Conservation (phyloP, 2,888 invertebrate genomes). For the Mythimna impura region DNA sequence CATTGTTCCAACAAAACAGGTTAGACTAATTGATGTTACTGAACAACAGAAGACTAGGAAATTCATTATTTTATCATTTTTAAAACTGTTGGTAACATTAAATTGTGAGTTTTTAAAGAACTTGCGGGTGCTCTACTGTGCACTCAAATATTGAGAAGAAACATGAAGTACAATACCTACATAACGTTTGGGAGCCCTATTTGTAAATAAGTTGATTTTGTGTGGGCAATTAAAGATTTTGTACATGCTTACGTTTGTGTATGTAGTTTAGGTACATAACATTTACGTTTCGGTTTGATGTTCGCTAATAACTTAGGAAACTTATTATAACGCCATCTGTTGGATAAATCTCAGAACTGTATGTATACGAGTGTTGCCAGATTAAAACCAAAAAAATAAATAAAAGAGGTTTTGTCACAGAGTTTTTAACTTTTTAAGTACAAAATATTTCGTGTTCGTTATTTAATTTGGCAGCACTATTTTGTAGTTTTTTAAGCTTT, state of each 20-base stretch:
- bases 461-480: constrained; percentile 50
- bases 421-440: constrained; percentile 53
- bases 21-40: neutral
- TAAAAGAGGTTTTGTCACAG: constrained; percentile 26
- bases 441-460: constrained; percentile 46
- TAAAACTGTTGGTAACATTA: neutral
- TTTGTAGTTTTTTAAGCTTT: constrained; percentile 39
- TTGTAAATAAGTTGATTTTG: constrained; percentile 69
- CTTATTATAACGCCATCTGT: constrained; percentile 60
- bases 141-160: neutral
- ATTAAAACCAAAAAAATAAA: constrained; percentile 16
- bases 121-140: constrained; percentile 1
- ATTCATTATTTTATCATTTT: neutral
- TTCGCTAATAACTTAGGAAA: constrained; percentile 67
- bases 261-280: constrained; percentile 63
- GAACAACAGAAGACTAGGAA: neutral
- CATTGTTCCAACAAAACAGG: neutral
- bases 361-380: constrained; percentile 60
- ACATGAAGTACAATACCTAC: constrained; percentile 35
- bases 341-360: constrained; percentile 62
- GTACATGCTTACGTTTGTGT: constrained; percentile 62
- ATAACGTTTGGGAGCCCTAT: constrained; percentile 42
- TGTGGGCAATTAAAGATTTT: constrained; percentile 67
- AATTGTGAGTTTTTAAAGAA: neutral
- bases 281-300: constrained; percentile 68